phyloP scores from a whole-genome alignment of 2,888 invertebrate species.

The Andrena marginata region DNA sequence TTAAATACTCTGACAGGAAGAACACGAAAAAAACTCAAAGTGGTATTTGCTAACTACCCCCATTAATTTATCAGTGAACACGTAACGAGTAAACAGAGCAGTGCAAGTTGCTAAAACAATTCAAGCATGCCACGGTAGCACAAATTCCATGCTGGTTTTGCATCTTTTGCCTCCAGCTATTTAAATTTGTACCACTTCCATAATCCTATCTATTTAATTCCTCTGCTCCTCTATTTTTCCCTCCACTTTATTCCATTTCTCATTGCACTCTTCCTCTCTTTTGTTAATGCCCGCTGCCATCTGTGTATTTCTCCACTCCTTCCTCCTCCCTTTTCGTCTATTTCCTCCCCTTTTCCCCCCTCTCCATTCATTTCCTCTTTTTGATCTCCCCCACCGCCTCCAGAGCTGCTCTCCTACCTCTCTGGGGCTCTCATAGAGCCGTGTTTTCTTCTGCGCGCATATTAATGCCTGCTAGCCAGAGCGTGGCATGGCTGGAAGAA shows the following conservation, averaged over 20 bases:
- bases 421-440: not conserved
- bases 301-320: not conserved
- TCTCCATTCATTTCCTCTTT: constrained; percentile 1
- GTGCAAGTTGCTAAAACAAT: not conserved
- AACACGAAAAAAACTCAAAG: not conserved
- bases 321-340: not conserved
- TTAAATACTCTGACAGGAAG: not conserved
- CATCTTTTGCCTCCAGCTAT: not conserved
- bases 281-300: not conserved
- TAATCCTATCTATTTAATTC: constrained; percentile 7
- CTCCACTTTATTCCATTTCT: constrained; percentile 1
- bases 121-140: not conserved
- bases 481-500: constrained; percentile 26
- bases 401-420: not conserved
- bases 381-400: constrained; percentile 5
- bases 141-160: not conserved
- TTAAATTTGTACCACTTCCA: not conserved
- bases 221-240: constrained; percentile 2
- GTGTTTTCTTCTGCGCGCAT: constrained; percentile 21
- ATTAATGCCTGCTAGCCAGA: constrained; percentile 35
- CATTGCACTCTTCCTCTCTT: not conserved
- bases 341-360: not conserved
- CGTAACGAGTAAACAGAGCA: not conserved
- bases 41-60: not conserved
- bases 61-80: not conserved